phyloP scores from a whole-genome alignment of 2,888 invertebrate species.

The Elmis aenea region DNA sequence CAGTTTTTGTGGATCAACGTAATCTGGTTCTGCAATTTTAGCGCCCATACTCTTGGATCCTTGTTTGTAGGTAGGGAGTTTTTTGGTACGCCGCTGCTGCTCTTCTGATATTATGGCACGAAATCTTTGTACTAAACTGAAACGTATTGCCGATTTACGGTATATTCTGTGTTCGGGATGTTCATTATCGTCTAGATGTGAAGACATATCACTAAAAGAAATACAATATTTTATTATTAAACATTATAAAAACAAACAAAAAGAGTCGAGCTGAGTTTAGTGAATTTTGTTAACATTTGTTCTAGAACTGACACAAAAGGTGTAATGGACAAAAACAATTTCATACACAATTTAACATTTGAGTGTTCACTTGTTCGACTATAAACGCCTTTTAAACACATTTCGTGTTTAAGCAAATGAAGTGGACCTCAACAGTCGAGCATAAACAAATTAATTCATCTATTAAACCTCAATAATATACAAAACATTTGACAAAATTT shows the following conservation, averaged over 20 bases:
- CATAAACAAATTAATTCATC: too few species aligned
- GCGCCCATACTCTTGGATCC: conserved; percentile 81
- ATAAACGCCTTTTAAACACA: too few species aligned
- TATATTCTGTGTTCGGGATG: conserved; percentile 81
- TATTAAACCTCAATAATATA: too few species aligned
- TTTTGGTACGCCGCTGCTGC: conserved; percentile 39
- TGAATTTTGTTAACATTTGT: too few species aligned
- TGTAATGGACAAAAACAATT: too few species aligned
- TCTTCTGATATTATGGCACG: conserved; percentile 47
- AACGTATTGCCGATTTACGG: conserved; percentile 57
- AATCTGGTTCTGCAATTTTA: conserved; percentile 82
- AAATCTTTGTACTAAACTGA: conserved; percentile 55
- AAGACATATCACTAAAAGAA: conserved; percentile 42
- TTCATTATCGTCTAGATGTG: conserved; percentile 48
- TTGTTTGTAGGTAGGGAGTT: conserved; percentile 63
- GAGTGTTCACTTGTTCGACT: too few species aligned
- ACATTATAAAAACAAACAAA: not conserved
- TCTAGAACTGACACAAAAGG: too few species aligned
- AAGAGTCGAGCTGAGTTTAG: too few species aligned
- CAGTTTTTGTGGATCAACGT: conserved; percentile 74
- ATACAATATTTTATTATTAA: conserved; percentile 4
- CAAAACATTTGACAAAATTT: too few species aligned
- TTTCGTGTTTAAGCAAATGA: too few species aligned
- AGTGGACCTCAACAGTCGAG: too few species aligned
- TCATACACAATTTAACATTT: too few species aligned